Percentiles rank a stretch among this genome's conserved stretches.
These are phyloP conservation scores for Callimorpha dominula DNA, from an alignment of 2,888 invertebrate genomes.

Conservation along the genomic window DNA sequence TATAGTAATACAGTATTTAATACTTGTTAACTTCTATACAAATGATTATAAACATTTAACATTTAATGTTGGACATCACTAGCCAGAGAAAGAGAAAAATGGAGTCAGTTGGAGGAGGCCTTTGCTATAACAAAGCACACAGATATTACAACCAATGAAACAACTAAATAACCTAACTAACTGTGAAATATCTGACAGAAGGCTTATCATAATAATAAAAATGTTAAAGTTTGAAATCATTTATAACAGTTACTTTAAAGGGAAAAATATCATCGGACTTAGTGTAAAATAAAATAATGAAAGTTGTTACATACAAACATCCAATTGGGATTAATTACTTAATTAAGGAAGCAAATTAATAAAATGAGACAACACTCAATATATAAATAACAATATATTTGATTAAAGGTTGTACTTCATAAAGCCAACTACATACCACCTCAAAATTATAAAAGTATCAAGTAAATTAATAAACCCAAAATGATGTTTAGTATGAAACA, in stretches of 20 bases:
- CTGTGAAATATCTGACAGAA: no score
- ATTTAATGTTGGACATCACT: not conserved
- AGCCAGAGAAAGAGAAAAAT: no score
- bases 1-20: conserved; percentile 1
- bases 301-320: not conserved
- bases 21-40: not conserved
- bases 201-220: no score
- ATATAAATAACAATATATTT: conserved; percentile 27
- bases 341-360: conserved; percentile 5
- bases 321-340: not conserved
- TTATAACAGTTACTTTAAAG: not conserved
- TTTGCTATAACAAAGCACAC: no score
- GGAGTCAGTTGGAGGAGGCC: no score
- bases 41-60: not conserved
- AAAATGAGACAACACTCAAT: conserved; percentile 15
- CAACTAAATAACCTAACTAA: no score
- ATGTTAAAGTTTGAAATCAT: not conserved
- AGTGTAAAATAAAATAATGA: not conserved
- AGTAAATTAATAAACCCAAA: conserved; percentile 7
- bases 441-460: conserved; percentile 5
- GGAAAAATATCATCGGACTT: not conserved
- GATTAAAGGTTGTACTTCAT: conserved; percentile 14
- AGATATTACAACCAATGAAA: no score
- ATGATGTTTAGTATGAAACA: conserved; percentile 9
- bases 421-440: conserved; percentile 6